These are phyloP conservation scores for Cephalotes varians DNA, from an alignment of 2,888 invertebrate genomes.

Conservation along the genomic window DNA sequence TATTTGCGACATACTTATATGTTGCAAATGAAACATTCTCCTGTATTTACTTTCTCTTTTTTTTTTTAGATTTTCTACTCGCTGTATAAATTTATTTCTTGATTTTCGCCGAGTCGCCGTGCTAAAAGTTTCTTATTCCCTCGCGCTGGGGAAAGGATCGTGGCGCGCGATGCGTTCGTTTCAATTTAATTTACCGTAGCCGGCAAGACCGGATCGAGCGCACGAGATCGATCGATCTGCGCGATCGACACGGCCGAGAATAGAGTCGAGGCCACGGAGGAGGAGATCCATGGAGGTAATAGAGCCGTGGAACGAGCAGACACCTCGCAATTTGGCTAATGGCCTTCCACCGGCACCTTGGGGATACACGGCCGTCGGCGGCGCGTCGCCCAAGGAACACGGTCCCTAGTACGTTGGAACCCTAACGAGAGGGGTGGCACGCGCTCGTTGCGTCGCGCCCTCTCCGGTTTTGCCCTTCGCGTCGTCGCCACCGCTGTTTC, in stretches of 20 bases:
- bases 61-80: neutral
- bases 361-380: constrained; percentile 56
- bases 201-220: constrained; percentile 34
- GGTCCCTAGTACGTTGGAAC: constrained; percentile 18
- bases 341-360: constrained; percentile 79
- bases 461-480: neutral
- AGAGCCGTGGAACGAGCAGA: constrained; percentile 83
- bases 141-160: neutral
- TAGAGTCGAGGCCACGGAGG: constrained; percentile 38
- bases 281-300: constrained; percentile 75
- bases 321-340: constrained; percentile 84
- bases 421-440: constrained; percentile 57
- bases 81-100: neutral
- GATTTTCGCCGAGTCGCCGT: neutral
- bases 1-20: neutral
- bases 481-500: constrained; percentile 37
- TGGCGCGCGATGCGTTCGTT: constrained; percentile 1
- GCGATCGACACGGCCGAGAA: constrained; percentile 45
- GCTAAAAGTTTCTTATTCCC: neutral
- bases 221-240: constrained; percentile 43
- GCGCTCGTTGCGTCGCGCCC: constrained; percentile 46
- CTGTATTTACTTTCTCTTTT: too few species aligned
- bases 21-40: too few species aligned
- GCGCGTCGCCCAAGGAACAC: constrained; percentile 56
- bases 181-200: constrained; percentile 32